Conservation (phyloP, 2,888 invertebrate species). For the Phasia obesa region DNA sequence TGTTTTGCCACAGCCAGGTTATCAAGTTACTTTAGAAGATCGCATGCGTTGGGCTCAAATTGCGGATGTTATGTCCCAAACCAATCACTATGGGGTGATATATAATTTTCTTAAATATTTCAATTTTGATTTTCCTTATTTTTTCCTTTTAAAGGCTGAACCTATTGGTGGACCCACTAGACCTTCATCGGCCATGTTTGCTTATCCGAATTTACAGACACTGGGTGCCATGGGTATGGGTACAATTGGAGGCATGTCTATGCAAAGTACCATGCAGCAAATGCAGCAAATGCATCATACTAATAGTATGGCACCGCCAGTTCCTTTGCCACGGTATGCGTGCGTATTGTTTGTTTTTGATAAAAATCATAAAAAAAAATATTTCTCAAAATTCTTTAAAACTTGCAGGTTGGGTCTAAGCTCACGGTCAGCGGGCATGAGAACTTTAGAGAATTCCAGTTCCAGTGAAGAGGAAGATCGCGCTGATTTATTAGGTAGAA, state of each 20-base stretch:
- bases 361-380: neutral
- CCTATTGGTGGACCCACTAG: slow-evolving; percentile 88
- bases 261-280: slow-evolving; percentile 82
- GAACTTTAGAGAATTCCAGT: slow-evolving; percentile 84
- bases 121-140: neutral
- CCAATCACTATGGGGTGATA: slow-evolving; percentile 92
- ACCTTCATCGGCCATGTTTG: slow-evolving; percentile 92
- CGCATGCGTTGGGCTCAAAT: slow-evolving; percentile 94
- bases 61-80: slow-evolving; percentile 93
- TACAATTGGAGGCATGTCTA: slow-evolving; percentile 82
- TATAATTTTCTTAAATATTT: neutral
- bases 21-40: slow-evolving; percentile 90
- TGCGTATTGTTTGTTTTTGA: slow-evolving; percentile 44
- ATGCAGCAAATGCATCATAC: slow-evolving; percentile 81
- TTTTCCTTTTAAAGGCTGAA: slow-evolving; percentile 84
- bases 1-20: slow-evolving; percentile 86
- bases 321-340: slow-evolving; percentile 87
- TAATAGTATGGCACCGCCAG: slow-evolving; percentile 85
- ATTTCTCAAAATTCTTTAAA: neutral
- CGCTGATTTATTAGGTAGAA: slow-evolving; percentile 88
- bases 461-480: slow-evolving; percentile 88
- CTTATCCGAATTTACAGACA: slow-evolving; percentile 86
- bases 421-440: slow-evolving; percentile 83
- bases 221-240: slow-evolving; percentile 79
- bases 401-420: slow-evolving; percentile 76